Evolutionary conservation across 53 echinoderm and acorn worm species (phyloP), one percentile per base, ranked within the genome.

Genomic region (Antedon mediterranea): DNA sequence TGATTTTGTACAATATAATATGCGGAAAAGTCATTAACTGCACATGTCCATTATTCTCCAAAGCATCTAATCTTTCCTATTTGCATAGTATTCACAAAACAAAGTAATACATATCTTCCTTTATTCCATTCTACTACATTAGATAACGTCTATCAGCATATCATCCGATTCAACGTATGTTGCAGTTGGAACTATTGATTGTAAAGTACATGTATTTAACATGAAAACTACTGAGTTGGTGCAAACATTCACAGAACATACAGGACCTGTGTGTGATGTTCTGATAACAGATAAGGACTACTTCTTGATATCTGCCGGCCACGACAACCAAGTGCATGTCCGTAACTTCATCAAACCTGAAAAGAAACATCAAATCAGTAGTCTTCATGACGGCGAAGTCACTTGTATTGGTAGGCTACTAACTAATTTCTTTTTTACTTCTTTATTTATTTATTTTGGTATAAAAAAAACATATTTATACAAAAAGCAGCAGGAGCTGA

Each of bases 161-260:
- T 87, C 90, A 70, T 86, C 89, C n/a, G 93, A 98, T 29, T 88
- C 88, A 71, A 89, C 81, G 42, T 88, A 90, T 74, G 77, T 89
- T 34, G 85, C 89, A 77, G 78, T 98, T 70, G 98, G 84, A 32
- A 98, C 98, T n/a, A 79, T 75, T 13, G 88, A 93, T 31, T 86
- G 90, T 81, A 84, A 85, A 33, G 80, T 98, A 29, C 90, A 86
- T 74, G 78, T 98, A 79, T 98, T 90, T 84, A 90, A 98, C 83
- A 85, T 98, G 76, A 90, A 93, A 27, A 85, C 90, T 4, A 88
- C 84, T 71, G 90, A 93, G 76, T 70, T 98, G 32, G 34, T 88
- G 4, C 92, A 90, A 83, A 93, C 90, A 0, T 86, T 90, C 84
- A 86, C 84, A 27, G 93, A 86, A 70, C 98, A 98, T 82, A 85